A percentile compares a stretch with the other conserved stretches of the same genome.
These are phyloP conservation scores for Trachymyrmex septentrionalis DNA, from an alignment of 1,140 invertebrate genomes.

Conservation along the genomic window DNA sequence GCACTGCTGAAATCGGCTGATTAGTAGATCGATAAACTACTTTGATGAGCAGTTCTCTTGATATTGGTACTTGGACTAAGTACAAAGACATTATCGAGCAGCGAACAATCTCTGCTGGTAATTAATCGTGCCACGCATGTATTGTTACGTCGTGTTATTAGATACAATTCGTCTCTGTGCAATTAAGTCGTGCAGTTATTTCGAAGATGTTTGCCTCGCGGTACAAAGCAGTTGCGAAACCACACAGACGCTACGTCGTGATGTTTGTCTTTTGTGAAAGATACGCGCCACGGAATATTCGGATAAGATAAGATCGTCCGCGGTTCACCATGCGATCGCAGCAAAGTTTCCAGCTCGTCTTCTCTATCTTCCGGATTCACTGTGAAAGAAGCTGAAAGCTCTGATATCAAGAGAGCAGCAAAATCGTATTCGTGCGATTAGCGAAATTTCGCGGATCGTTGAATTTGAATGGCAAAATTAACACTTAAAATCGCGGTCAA, in stretches of 20 bases:
- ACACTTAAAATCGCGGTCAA: not conserved
- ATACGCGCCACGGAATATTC: not conserved
- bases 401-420: constrained; percentile 49
- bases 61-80: not conserved
- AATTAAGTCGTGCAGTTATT: constrained; percentile 52
- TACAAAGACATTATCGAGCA: not conserved
- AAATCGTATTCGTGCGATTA: constrained; percentile 70
- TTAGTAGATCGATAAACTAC: not conserved
- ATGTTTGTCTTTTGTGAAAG: constrained; percentile 52
- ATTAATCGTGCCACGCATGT: constrained; percentile 4
- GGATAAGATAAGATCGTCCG: constrained; percentile 33
- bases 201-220: constrained; percentile 33
- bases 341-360: not conserved
- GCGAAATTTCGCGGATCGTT: constrained; percentile 68
- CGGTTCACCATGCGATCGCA: constrained; percentile 36
- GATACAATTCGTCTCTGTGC: not conserved
- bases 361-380: not conserved
- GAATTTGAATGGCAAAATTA: constrained; percentile 63
- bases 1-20: not conserved
- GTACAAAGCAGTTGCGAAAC: constrained; percentile 44
- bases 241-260: constrained; percentile 37
- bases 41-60: not conserved
- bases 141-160: constrained; percentile 22
- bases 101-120: constrained; percentile 24
- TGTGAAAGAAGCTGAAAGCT: constrained; percentile 11